Base-by-base conservation (phyloP, 2,113 vertebrate species). In the Aphyosemion australe region DNA sequence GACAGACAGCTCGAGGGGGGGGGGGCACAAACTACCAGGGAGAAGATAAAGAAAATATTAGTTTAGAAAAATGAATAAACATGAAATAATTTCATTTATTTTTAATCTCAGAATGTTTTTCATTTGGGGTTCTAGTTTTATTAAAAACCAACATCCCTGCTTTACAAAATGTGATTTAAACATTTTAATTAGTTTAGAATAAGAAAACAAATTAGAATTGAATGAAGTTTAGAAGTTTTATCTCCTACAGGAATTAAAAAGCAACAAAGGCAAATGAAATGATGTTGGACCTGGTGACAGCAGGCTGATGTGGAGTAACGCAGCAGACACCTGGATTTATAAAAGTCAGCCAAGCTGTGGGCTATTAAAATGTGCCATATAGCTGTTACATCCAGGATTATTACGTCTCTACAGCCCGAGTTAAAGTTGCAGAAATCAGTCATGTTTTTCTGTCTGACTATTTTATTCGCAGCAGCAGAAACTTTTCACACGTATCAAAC, bases 401-500 rank as follows among this genome's bases (percentile, higher is more conserved):
- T 49, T 18, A 0, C 45, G 50, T 69, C 34, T 63, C 19, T 52
- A n/a, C 7, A 43, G 57, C 26, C 61, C 52, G 12, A 60, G 46
- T 48, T 10, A 54, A 16, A 70, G 42, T 60, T n/a, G 48, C 18
- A 52, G 32, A 42, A 2, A n/a, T 18, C 14, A 65, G 61, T 10
- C 6, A 47, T n/a, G 18, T 18, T 8, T 52, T 57, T 47, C 12
- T 60, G 34, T 52, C 53, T 61, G 51, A 76, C 75, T 58, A 21
- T 53, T 59, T 69, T 80, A 75, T 80, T 68, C 65, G 50, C 34
- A 59, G 61, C 41, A 66, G 65, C 51, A 54, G 31, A 75, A 75
- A 58, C 50, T 64, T 61, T 26, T 26, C 26, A 61, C 43, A 57
- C 57, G n/a, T 54, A 57, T 75, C 56, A 26, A 72, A 83, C 34